Base-by-base conservation (phyloP, 2,113 vertebrate genomes). In the Pachypanchax playfairii region DNA sequence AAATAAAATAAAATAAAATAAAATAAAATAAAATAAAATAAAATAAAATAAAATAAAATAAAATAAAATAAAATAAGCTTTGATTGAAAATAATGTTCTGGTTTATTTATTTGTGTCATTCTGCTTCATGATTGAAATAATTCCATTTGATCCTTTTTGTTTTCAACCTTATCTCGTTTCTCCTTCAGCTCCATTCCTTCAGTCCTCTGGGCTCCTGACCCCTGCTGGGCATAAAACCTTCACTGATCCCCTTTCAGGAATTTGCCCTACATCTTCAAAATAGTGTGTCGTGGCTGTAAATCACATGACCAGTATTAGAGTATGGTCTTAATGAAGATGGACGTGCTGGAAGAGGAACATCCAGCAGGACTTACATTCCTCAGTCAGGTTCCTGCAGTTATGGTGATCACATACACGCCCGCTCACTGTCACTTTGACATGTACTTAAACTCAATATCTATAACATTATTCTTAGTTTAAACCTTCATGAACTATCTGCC, bases 281-380 rank as follows among this genome's bases (percentile, higher is more conserved):
- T 66, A 74, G 81, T 74, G 75, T 55, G 76, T 73, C 38, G 17
- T 38, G 46, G 88, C 75, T 76, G 83, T 77, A 90, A 88, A 89
- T 90, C 76, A 89, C 80, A 86, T 88, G 86, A 85, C 64, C 65
- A 77, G 79, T 63, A 76, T 75, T 70, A 79, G 58, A 78, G 73
- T 82, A 79, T 26, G 50, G 67, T 57, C 52, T 55, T 85, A 85
- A 85, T 84, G 73, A 88, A 91, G 87, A 91, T 62, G 71, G 79
- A 85, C 71, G 46, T 69, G 67, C 68, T 73, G 66, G 46, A 79
- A 62, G 69, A 57, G 51, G 70, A 49, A 42, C 63, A 69, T 84
- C 81, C 76, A 70, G 80, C 65, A 70, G 60, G 75, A 81, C 65
- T 57, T 55, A 48, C 82, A 88, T 86, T 90, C 84, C 80, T 83